Evolutionary conservation across 1,140 invertebrate species (phyloP).

Genomic region (Oryctes rhinoceros): DNA sequence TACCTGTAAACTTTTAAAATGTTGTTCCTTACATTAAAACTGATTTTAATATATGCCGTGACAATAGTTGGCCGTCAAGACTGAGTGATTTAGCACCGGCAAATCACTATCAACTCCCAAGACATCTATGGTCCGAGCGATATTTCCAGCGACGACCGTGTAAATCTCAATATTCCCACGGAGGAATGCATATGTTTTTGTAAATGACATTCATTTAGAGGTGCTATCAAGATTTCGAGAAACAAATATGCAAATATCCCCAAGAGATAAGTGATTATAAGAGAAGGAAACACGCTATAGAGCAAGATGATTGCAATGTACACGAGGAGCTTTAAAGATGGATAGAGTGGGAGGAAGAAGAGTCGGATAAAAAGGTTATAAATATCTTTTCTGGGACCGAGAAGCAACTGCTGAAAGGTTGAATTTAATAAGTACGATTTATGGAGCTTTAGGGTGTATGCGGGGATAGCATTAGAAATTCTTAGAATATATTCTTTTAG

Average conservation of each 20-base stretch:
- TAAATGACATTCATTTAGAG: conserved; percentile 32
- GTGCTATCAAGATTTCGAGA: conserved; percentile 6
- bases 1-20: conserved; percentile 29
- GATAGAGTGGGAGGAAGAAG: neutral
- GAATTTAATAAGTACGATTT: conserved; percentile 29
- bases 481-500: neutral
- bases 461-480: neutral
- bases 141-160: neutral
- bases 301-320: neutral
- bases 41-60: conserved; percentile 26
- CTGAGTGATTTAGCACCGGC: conserved; percentile 4
- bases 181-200: conserved; percentile 10
- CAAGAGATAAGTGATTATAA: neutral
- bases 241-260: neutral
- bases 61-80: conserved; percentile 11
- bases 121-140: neutral
- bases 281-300: neutral
- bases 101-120: neutral
- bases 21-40: conserved; percentile 27
- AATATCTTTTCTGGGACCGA: neutral
- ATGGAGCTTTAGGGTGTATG: neutral
- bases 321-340: neutral
- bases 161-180: conserved; percentile 30
- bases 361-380: conserved; percentile 13
- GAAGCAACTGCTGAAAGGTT: conserved; percentile 27